These are phyloP conservation scores for Eulemur macaco DNA, from an alignment of 2,113 vertebrate genomes.

Conservation along the genomic window DNA sequence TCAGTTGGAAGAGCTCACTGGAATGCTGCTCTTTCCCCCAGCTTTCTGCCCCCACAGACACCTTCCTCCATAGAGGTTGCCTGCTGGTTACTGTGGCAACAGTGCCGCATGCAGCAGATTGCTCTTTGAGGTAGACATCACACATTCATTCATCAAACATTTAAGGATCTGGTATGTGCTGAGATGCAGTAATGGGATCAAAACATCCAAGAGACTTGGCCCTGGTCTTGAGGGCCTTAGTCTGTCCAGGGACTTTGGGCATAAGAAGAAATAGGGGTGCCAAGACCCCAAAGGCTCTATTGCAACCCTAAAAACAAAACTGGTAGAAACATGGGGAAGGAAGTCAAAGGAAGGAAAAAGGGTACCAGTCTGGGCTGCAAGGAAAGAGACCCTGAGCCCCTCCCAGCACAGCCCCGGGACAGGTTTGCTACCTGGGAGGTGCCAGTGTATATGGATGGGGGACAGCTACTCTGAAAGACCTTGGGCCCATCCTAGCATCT, in stretches of 20 bases:
- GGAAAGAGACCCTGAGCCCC: background rate
- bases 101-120: accelerated
- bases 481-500: no score
- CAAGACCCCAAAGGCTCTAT: background rate
- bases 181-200: background rate
- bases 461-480: no score
- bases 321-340: background rate
- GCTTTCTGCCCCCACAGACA: background rate
- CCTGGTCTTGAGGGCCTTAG: background rate
- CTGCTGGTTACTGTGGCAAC: background rate
- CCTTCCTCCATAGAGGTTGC: background rate
- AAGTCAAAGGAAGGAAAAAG: background rate
- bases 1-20: background rate
- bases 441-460: background rate
- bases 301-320: background rate
- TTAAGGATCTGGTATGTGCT: background rate
- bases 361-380: background rate
- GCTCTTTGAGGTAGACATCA: background rate
- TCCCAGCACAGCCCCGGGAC: background rate
- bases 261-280: background rate
- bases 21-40: background rate
- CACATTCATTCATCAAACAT: conserved; percentile 28
- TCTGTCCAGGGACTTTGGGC: background rate
- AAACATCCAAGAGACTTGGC: background rate
- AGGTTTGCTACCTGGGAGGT: background rate